Conservation (phyloP, 2,113 vertebrate genomes). For the Datnioides undecimradiatus region DNA sequence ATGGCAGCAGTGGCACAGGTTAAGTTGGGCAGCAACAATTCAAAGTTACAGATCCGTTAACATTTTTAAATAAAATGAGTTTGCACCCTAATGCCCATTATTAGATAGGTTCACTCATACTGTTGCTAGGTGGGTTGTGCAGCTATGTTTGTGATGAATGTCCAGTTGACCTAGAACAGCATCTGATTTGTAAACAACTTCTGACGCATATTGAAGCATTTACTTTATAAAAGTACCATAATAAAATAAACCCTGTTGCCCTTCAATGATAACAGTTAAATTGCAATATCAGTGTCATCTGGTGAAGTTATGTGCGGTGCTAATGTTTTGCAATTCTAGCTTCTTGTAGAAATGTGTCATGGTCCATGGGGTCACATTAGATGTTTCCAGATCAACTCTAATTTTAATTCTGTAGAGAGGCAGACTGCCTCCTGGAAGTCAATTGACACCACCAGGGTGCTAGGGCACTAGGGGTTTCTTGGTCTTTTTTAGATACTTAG, state of each 20-base stretch:
- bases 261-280: background rate
- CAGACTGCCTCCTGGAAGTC: slow-evolving; percentile 62
- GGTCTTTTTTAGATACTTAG: slow-evolving; percentile 52
- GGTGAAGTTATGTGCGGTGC: background rate
- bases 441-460: slow-evolving; percentile 69
- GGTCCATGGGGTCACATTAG: slow-evolving; percentile 25
- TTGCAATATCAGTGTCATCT: background rate
- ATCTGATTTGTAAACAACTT: background rate
- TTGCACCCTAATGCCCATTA: background rate
- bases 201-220: background rate
- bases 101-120: background rate
- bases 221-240: background rate
- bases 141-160: background rate
- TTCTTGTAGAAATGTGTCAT: slow-evolving; percentile 15
- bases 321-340: slow-evolving; percentile 2
- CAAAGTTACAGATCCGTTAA: background rate
- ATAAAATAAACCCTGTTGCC: background rate
- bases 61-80: background rate
- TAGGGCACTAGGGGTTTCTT: slow-evolving; percentile 33
- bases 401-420: slow-evolving; percentile 75
- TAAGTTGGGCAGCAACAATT: background rate
- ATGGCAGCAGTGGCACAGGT: background rate
- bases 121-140: background rate
- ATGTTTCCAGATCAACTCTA: slow-evolving; percentile 65
- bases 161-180: background rate